phyloP scores from a whole-genome alignment of 2,113 vertebrate genomes.

The Oceanodroma tethys region DNA sequence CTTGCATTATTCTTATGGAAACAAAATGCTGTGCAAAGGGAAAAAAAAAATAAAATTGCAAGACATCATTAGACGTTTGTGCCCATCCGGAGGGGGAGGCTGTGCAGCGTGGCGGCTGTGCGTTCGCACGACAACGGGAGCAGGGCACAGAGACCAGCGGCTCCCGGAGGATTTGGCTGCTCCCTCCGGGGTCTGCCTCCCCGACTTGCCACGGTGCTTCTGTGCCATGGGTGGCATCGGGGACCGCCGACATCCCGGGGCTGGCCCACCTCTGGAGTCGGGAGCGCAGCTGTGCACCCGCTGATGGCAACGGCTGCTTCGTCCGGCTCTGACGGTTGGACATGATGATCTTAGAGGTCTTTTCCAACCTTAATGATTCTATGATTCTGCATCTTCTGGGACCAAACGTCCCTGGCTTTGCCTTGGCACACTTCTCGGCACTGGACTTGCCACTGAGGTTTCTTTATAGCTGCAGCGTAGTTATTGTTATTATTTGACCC shows the following conservation, averaged over 20 bases:
- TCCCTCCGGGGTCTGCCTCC: neutral
- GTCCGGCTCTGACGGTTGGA: neutral
- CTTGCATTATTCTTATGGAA: neutral
- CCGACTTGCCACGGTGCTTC: fast-evolving
- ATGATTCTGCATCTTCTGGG: neutral
- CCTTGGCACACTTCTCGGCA: fast-evolving
- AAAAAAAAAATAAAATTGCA: neutral
- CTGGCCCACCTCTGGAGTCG: neutral
- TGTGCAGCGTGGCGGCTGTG: neutral
- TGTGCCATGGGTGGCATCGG: fast-evolving
- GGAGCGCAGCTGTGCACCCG: neutral
- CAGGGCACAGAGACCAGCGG: neutral
- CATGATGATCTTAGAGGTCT: too few relatives aligned
- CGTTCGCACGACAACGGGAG: fast-evolving
- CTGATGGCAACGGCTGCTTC: neutral
- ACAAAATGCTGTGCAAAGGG: neutral
- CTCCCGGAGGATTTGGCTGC: neutral
- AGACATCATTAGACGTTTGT: fast-evolving
- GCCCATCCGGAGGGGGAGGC: neutral
- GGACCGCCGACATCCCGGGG: fast-evolving
- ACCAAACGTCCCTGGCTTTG: too few relatives aligned
- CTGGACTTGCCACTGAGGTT: neutral
- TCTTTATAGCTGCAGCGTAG: neutral
- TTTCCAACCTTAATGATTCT: too few relatives aligned
- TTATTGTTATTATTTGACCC: neutral